Evolutionary conservation across 92 coral and sea anemone species (phyloP).

Genomic region (Epizoanthus rinbou): DNA sequence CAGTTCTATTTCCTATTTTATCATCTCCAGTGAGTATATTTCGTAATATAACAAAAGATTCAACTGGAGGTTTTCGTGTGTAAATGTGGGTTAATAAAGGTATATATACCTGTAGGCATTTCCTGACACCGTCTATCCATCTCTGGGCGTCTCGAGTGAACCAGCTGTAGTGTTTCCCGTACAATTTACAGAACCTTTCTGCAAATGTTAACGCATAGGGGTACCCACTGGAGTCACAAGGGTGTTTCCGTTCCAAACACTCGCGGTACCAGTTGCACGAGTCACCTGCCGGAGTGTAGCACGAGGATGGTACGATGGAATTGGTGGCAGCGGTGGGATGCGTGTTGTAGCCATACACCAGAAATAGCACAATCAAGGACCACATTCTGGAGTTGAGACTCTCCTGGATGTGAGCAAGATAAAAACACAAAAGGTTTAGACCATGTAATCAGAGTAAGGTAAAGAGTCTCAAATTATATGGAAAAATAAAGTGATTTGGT

Average conservation of each 20-base stretch:
- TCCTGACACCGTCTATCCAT: conserved; percentile 50
- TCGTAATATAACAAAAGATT: too few relatives aligned
- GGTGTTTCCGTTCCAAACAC: conserved; percentile 40
- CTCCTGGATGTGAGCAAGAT: background rate
- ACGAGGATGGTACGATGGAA: conserved; percentile 23
- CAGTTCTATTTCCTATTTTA: too few relatives aligned
- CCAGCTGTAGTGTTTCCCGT: conserved; percentile 36
- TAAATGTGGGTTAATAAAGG: background rate
- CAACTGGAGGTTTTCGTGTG: too few relatives aligned
- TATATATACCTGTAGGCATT: conserved; percentile 38
- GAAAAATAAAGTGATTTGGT: too few relatives aligned
- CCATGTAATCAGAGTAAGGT: background rate
- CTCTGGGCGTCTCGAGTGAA: conserved; percentile 25
- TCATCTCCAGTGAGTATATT: too few relatives aligned
- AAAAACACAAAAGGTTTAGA: background rate
- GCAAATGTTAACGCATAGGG: conserved; percentile 47
- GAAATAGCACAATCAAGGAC: background rate
- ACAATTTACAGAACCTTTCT: conserved; percentile 36
- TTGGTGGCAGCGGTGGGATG: conserved; percentile 16
- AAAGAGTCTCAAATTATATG: background rate
- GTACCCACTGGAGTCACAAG: conserved; percentile 38
- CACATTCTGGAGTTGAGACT: conserved; percentile 1
- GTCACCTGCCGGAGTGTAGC: conserved; percentile 47
- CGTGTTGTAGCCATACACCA: conserved; percentile 12
- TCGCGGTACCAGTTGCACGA: conserved; percentile 50